phyloP scores from a whole-genome alignment of 2,888 invertebrate species.

The Stratiomys singularior region DNA sequence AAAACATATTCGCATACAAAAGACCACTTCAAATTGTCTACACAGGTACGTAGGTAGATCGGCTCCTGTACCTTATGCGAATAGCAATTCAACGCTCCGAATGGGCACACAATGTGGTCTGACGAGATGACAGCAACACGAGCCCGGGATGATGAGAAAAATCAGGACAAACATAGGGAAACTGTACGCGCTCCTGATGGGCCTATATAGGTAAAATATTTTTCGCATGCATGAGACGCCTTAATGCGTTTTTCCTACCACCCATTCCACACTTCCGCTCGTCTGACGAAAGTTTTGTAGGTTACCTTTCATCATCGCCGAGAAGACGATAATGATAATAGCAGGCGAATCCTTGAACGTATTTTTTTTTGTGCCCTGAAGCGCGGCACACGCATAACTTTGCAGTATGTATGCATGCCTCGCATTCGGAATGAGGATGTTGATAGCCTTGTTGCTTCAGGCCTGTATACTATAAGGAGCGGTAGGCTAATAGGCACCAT shows the following conservation, averaged over 20 bases:
- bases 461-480: background rate
- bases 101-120: background rate
- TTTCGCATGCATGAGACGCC: background rate
- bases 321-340: slow-evolving; percentile 8
- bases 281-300: slow-evolving; percentile 1
- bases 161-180: background rate
- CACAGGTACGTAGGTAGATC: background rate
- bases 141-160: background rate
- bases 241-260: background rate
- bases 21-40: slow-evolving; percentile 21
- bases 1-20: slow-evolving; percentile 5
- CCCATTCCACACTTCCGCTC: background rate
- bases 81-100: background rate
- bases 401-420: background rate
- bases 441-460: background rate
- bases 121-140: too few relatives aligned
- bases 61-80: background rate
- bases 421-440: background rate
- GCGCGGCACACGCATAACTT: background rate
- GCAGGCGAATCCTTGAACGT: background rate
- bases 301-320: background rate
- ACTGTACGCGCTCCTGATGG: background rate
- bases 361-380: background rate
- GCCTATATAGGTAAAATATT: too few relatives aligned
- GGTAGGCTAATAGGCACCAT: background rate